Conservation (phyloP, 2,888 invertebrate genomes). For the Minunthozetes semirufus region DNA sequence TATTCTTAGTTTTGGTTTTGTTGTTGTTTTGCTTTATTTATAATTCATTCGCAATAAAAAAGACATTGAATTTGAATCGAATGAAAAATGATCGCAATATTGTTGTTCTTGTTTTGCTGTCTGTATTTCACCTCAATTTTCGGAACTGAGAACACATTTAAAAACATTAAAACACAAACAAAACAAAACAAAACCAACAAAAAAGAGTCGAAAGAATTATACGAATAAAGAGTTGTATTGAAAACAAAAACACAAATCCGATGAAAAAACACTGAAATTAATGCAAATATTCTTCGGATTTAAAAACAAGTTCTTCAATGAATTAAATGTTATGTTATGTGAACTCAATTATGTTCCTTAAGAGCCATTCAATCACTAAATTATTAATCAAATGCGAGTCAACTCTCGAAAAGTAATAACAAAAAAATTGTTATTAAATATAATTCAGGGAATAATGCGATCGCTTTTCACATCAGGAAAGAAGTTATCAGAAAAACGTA, state of each 20-base stretch:
- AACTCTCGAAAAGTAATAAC: too few species aligned
- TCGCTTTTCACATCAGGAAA: background rate
- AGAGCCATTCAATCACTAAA: background rate
- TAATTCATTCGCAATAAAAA: background rate
- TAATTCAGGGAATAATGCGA: background rate
- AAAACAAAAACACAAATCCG: background rate
- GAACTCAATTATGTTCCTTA: background rate
- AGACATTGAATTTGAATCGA: slow-evolving; percentile 13
- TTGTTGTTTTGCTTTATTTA: slow-evolving; percentile 7
- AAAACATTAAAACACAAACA: background rate
- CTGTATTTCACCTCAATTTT: slow-evolving; percentile 10
- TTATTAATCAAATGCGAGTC: background rate
- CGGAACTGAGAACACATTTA: background rate
- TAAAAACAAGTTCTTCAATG: background rate
- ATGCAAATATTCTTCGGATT: background rate
- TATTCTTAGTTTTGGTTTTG: background rate
- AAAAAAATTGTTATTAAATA: background rate
- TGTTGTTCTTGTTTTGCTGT: background rate
- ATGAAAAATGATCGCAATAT: slow-evolving; percentile 7
- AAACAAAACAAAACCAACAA: background rate
- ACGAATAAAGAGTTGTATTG: background rate
- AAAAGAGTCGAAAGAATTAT: background rate
- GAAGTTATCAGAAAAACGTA: background rate
- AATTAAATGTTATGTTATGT: background rate
- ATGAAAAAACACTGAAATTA: background rate